Evolutionary conservation across 2,797 vertebrate genomes (phyloP), one percentile per base, ranked within the genome.

Genomic region (Pitangus sulphuratus): DNA sequence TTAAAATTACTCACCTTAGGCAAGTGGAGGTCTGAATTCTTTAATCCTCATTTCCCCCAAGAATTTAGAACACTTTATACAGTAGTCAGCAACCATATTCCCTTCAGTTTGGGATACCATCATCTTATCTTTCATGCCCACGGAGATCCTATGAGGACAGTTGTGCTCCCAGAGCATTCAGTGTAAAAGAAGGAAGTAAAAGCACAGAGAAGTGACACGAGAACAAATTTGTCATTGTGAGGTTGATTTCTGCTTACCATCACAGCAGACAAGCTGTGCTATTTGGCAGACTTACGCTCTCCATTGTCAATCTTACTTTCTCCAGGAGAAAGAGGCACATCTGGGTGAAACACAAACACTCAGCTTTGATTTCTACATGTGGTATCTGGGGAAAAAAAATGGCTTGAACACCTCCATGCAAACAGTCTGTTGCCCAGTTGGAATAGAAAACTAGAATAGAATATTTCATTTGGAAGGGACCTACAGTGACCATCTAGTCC

Each of bases 401-500:
- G 15, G 19, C 45, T 45, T 25, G 24, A 70, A 12, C 16, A 62
- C 5, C 57, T 26, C 21, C 13, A 31, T 26, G 31, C 16, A 60
- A 53, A 60, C 19, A 42, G 21, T 22, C 20, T 78, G 25, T 15
- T n/a, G 22, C 24, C n/a, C 6, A 56, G 50, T 8, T 31, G 28
- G 33, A 47, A n/a, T 7, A 60, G 35, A 35, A 37, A 61, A 61
- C 20, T 28, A 39, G 60, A 39, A 39, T 19, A 39, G 37, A 40
- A 40, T 9, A 69, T 37, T 65, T 58, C 8, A 25, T 30, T 58
- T 45, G 11, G 1, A 61, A 47, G 15, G 0, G 5, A 42, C 8
- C 3, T 42, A 26, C 40, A 47, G 4, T 2, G 0, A 6, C 3
- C 15, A 35, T 17, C 21, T 37, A 4, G 6, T 35, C 11, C 15